Evolutionary conservation across 2,888 invertebrate species (phyloP), one percentile per base, ranked within the genome.

Genomic region (Antheraea yamamai): DNA sequence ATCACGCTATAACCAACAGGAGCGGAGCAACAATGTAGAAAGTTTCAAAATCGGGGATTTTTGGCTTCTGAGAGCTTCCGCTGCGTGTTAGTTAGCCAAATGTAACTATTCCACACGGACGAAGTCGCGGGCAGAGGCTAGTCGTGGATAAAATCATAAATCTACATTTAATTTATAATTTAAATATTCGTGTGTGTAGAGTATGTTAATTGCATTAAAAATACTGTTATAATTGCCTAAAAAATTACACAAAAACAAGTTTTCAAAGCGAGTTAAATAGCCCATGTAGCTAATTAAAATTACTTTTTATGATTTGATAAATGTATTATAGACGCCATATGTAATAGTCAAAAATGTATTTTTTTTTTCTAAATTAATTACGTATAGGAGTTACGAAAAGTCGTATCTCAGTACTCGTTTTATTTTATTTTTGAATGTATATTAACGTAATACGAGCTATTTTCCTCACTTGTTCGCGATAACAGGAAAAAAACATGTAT

Each of bases 241-340:
- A 64, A 66, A 66, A 66, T 66, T 30, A 30, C 16, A 20, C 26
- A 66, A 66, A 64, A n/a, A 66, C 64, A 66, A 66, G 64, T 30
- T 66, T 30, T 30, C 16, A 20, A 66, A 16, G 64, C 64, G 30
- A 16, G 64, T 66, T 66, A 66, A 66, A 66, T 12, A 66, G 64
- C 64, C 64, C 64, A 66, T 66, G 30, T 66, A 66, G 26, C 30
- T 66, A 30, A 66, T 66, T 66, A 66, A 66, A 66, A 66, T 30
- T 26, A 30, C 14, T 66, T 2, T 30, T 66, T 30, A 66, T 66
- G 64, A 66, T 66, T 30, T 66, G 16, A 18, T 66, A 16, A 14
- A 14, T 30, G 10, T 16, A 16, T 30, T 14, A 26, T 26, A 12
- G 23, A 64, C 58, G 58, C 58, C 58, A 26, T 26, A 64, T 64